Evolutionary conservation across 2,113 vertebrate species (phyloP), one percentile per base, ranked within the genome.

Genomic region (Chroicocephalus ridibundus): DNA sequence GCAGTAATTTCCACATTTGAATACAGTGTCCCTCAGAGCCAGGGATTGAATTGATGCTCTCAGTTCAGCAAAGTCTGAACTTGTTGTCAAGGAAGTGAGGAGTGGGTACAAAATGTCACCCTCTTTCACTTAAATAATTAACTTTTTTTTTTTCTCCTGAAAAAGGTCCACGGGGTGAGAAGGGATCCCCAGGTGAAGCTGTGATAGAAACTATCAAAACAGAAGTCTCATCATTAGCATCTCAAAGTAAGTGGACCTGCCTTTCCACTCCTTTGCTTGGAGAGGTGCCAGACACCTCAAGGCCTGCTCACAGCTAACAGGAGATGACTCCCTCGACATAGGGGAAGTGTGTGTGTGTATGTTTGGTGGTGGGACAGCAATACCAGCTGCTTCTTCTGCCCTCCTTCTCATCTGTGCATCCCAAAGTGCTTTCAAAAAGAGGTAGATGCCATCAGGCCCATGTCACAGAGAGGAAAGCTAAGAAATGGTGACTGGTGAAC

Each of bases 161-260:
- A 46, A 86, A 93, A 98, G 98, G 98, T 94, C 98, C 97, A 5
- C 95, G 98, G 42, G 99, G 99, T 5, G 98, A 98, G 82, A 98
- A 95, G 46, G 99, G 99, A 70, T 97, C 98, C 3, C 92, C 97
- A 69, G 98, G 98, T 4, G 98, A 99, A 91, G 95, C 98, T 2
- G 24, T 97, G 55, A 25, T 96, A 62, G 95, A 94, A 82, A 98
- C 93, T 24, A 92, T 96, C 86, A 97, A 92, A 86, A 96, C 86
- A 27, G 47, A 98, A 75, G 93, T 91, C n/a, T 96, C 90, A 89
- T 89, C 95, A 16, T 82, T 95, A 62, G 18, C 94, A 27, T 79
- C 95, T 82, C 95, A 95, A 88, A 96, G 97, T 98, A 95, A 90
- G 90, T 65, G 66, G 17, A 10, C 11, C 40, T 88, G 61, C 25